Evolutionary conservation across 1,140 invertebrate genomes (phyloP), one percentile per base, ranked within the genome.

Genomic region (Mesaphorura yosii): DNA sequence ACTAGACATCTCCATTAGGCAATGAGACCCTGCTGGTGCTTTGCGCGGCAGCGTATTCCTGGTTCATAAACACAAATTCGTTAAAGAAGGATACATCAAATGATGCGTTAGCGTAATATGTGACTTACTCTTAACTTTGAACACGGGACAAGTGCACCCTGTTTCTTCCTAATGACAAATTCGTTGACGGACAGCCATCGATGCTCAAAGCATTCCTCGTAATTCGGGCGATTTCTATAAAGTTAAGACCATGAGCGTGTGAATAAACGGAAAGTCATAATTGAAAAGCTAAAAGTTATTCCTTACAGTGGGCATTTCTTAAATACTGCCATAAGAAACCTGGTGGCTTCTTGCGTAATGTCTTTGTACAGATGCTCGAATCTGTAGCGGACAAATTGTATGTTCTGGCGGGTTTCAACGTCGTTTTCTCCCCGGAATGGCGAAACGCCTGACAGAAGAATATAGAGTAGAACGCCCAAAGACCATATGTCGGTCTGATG

Each of bases 401-500:
- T 89, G 68, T 97, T 96, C 65, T 88, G 81, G 55, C 81, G 78
- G 0, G 89, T 94, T 67, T 95, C 89, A 23, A 82, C 76, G 44
- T 84, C 80, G 58, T 81, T 82, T 22, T 76, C 74, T 4, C 88
- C 91, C 44, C 77, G 73, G 79, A 96, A 98, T 28, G 95, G 91
- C 29, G 92, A 88, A 10, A 80, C 80, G 10, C 95, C 95, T 14
- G 90, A 94, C 28, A 99, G 70, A 67, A 98, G 73, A n/a, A 95
- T 75, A 72, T 98, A 98, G 1, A 86, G 77, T 0, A 98, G 71
- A 4, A 92, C 87, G 22, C 90, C 95, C 22, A 98, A 74, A 44
- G 85, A 85, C 95, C 95, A 99, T 60, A 98, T 84, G 70, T 99
- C 95, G 25, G 87, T 88, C 66, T 92, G 84, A 2, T 84, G 84